A percentile compares a stretch with the other conserved stretches of the same genome.
Evolutionary conservation across 2,113 vertebrate species (phyloP).

Genomic region (Ptychochromis oligacanthus): DNA sequence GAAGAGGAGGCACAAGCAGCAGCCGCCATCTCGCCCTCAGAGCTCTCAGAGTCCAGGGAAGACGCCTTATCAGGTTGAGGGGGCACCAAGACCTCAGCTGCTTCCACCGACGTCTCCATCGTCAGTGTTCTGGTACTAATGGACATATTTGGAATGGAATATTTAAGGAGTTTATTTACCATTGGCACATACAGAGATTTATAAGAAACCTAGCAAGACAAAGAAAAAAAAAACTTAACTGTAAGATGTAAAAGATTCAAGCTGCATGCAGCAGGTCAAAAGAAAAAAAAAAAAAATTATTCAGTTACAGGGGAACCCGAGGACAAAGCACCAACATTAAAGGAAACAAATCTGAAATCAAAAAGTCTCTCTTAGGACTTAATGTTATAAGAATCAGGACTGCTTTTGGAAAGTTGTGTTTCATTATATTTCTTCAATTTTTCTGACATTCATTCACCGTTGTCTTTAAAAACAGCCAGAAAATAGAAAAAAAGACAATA

Average conservation of each 20-base stretch:
- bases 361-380: neutral
- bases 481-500: neutral
- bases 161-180: conserved; percentile 3
- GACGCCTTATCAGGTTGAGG: conserved; percentile 3
- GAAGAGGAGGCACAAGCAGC: neutral
- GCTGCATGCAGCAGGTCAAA: neutral
- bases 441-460: neutral
- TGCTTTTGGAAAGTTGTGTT: neutral
- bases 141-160: neutral
- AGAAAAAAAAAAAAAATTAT: neutral
- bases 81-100: conserved; percentile 35
- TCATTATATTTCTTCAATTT: neutral
- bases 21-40: neutral
- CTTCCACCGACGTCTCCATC: conserved; percentile 65
- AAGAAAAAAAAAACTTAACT: neutral
- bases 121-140: neutral
- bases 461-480: neutral
- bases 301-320: too few species aligned
- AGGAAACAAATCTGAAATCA: neutral
- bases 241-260: neutral
- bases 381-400: neutral
- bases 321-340: neutral
- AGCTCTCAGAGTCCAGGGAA: neutral
- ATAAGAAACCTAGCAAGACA: neutral
- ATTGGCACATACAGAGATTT: neutral